Percentiles rank a stretch among this genome's conserved stretches.
phyloP scores from a whole-genome alignment of 2,888 invertebrate genomes.

The Drosophila anceps region DNA sequence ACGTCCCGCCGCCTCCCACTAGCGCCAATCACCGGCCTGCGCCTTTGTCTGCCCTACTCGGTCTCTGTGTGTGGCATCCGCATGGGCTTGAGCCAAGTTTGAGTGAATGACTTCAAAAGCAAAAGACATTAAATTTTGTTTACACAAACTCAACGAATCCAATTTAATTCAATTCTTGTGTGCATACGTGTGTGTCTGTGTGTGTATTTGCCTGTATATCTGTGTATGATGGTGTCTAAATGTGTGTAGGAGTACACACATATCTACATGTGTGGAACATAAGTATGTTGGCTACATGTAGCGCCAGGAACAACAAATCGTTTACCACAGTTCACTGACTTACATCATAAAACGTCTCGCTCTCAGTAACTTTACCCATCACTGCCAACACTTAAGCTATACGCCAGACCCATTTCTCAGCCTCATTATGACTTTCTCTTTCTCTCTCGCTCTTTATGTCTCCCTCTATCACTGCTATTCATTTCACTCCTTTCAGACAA shows the following conservation, averaged over 20 bases:
- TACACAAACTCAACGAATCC: conserved; percentile 81
- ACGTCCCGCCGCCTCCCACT: conserved; percentile 26
- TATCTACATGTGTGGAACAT: not conserved
- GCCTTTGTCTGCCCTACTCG: conserved; percentile 50
- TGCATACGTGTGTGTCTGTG: conserved; percentile 39
- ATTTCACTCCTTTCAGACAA: conserved; percentile 60
- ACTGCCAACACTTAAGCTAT: conserved; percentile 56
- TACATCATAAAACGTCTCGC: conserved; percentile 73
- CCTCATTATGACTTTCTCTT: not conserved
- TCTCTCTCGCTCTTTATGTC: conserved; percentile 1
- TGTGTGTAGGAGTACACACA: conserved; percentile 10
- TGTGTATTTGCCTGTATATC: conserved; percentile 7
- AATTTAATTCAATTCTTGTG: conserved; percentile 78
- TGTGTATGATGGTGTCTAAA: conserved; percentile 9
- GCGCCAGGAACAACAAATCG: conserved; percentile 71
- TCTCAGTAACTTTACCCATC: conserved; percentile 58
- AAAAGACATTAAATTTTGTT: conserved; percentile 80
- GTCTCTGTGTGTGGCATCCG: conserved; percentile 55
- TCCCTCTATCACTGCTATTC: not conserved
- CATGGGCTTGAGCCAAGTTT: conserved; percentile 57
- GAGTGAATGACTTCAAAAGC: conserved; percentile 81
- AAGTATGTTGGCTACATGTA: conserved; percentile 68
- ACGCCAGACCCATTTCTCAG: conserved; percentile 21
- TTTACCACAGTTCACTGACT: conserved; percentile 81
- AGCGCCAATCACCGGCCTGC: conserved; percentile 11